phyloP scores from a whole-genome alignment of 2,888 invertebrate species.

The Pachycephus smyrnensis region DNA sequence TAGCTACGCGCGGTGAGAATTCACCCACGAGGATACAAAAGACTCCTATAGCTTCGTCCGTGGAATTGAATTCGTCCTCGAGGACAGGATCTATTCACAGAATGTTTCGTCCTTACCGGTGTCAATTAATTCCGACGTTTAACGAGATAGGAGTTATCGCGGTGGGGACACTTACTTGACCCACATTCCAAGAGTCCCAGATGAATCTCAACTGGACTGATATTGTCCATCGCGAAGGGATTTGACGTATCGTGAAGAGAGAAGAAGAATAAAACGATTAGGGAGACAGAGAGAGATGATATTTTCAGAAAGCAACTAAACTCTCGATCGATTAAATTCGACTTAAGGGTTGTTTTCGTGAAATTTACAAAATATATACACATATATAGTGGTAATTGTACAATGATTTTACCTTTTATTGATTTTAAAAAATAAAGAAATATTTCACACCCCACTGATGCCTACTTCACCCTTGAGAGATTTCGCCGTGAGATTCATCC shows the following conservation, averaged over 20 bases:
- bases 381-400: background rate
- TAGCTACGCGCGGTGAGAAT: background rate
- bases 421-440: background rate
- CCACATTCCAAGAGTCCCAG: background rate
- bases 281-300: background rate
- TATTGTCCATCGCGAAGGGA: conserved; percentile 5
- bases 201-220: conserved; percentile 2
- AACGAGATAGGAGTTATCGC: background rate
- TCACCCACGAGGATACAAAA: background rate
- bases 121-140: background rate
- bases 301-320: background rate
- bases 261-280: background rate
- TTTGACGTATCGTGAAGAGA: conserved; percentile 6
- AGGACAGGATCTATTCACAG: background rate
- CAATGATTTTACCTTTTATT: background rate
- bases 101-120: background rate
- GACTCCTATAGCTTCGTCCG: background rate
- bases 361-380: background rate
- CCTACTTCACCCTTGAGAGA: background rate
- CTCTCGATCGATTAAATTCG: background rate
- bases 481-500: background rate
- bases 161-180: background rate
- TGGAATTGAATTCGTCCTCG: background rate
- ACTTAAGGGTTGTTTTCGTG: background rate
- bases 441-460: background rate